Conservation (phyloP, 2,113 vertebrate species). For the Cricetomys ansorgei region DNA sequence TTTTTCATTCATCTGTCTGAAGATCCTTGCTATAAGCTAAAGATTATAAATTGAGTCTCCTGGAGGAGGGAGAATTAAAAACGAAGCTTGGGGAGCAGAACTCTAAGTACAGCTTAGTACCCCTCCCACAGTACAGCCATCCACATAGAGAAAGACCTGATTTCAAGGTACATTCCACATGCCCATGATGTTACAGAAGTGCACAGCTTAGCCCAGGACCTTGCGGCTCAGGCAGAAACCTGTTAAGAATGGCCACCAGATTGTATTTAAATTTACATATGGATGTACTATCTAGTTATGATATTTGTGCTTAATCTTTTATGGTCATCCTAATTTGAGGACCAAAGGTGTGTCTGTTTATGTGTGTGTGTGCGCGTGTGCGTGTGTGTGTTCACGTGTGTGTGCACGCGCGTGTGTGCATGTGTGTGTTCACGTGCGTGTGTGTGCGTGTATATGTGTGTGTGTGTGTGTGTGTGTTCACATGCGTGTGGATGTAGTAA, state of each 20-base stretch:
- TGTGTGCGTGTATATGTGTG: background rate
- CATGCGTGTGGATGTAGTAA: background rate
- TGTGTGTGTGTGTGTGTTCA: background rate
- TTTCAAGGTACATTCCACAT: background rate
- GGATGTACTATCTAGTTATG: background rate
- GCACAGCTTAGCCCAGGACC: background rate
- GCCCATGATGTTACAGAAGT: background rate
- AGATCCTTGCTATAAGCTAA: background rate
- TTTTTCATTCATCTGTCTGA: background rate
- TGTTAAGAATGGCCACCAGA: background rate
- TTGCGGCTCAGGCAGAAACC: background rate
- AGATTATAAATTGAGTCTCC: background rate
- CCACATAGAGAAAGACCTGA: background rate
- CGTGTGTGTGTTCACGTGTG: background rate
- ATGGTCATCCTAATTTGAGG: background rate
- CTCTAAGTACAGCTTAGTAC: background rate
- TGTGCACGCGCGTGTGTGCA: background rate
- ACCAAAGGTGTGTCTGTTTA: background rate
- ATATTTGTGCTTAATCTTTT: constrained; percentile 29
- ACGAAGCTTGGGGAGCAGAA: background rate
- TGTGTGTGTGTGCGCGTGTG: background rate
- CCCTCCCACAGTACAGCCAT: background rate
- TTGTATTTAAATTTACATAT: background rate
- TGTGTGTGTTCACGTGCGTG: background rate
- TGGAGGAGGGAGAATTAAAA: background rate